Percentiles rank a stretch among this genome's conserved stretches.
Evolutionary conservation across 2,797 vertebrate genomes (phyloP).

Genomic region (Crocidura indochinensis): DNA sequence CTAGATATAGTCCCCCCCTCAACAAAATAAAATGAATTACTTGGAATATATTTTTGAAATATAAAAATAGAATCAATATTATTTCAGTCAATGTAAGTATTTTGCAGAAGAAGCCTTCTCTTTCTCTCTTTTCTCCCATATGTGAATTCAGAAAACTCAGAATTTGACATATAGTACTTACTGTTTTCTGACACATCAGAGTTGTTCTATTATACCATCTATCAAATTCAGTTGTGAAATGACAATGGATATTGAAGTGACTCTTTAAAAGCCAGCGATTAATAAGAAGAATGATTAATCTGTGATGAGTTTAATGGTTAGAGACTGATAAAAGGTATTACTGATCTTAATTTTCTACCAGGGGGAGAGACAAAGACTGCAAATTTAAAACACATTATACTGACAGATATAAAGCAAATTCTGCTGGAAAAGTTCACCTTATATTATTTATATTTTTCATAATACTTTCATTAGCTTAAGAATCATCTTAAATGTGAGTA

Average conservation of each 20-base stretch:
- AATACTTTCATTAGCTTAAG: not conserved
- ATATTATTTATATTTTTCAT: slow-evolving; percentile 20
- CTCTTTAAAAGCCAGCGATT: not conserved
- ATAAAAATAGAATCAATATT: not conserved
- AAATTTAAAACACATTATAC: not conserved
- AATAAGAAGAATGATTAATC: not conserved
- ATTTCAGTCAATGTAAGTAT: not conserved
- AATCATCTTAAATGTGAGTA: not conserved
- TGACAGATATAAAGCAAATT: slow-evolving; percentile 20
- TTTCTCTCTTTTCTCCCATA: not conserved
- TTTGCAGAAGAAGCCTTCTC: not conserved
- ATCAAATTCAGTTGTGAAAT: not conserved
- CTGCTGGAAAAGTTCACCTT: not conserved
- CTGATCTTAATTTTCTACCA: not conserved
- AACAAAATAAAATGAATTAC: not conserved
- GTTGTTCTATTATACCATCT: not conserved
- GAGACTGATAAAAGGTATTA: not conserved
- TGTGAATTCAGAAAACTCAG: not conserved
- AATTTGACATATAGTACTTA: not conserved
- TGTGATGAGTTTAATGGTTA: not conserved
- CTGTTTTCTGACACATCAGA: not conserved
- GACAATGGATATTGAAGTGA: not conserved
- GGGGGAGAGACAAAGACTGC: not conserved
- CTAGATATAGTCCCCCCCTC: not conserved
- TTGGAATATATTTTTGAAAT: not conserved